phyloP scores from a whole-genome alignment of 2,797 vertebrate species.

The Rhynchotus rufescens region DNA sequence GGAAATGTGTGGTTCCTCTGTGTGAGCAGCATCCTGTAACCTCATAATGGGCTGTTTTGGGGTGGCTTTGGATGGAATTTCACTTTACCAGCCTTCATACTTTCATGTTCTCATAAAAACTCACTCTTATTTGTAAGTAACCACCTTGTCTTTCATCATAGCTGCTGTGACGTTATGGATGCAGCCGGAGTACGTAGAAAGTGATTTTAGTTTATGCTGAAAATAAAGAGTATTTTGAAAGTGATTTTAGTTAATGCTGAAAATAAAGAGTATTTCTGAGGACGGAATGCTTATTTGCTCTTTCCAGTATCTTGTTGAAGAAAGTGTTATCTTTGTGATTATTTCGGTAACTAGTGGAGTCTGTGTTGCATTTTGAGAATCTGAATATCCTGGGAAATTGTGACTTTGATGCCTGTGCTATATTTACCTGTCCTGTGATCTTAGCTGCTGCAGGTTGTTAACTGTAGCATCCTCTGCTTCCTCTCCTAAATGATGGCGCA shows the following conservation, averaged over 20 bases:
- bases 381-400: neutral
- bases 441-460: neutral
- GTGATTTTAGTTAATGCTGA: no score
- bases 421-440: neutral
- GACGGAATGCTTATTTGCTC: slow-evolving; percentile 17
- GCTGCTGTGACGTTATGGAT: neutral
- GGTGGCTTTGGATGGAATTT: slow-evolving; percentile 1
- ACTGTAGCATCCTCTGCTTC: neutral
- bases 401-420: neutral
- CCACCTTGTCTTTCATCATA: neutral
- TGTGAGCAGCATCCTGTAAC: slow-evolving; percentile 17
- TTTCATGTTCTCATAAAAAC: neutral
- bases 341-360: neutral
- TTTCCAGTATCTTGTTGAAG: neutral
- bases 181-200: neutral
- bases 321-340: neutral
- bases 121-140: neutral
- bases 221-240: neutral
- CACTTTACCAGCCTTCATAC: neutral
- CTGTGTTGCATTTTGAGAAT: neutral
- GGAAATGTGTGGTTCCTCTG: neutral
- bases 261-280: neutral
- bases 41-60: neutral
- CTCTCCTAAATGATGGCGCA: neutral
- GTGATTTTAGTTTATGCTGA: neutral